Evolutionary conservation across 1,140 invertebrate species (phyloP).

Genomic region (Brachionus koreanus): DNA sequence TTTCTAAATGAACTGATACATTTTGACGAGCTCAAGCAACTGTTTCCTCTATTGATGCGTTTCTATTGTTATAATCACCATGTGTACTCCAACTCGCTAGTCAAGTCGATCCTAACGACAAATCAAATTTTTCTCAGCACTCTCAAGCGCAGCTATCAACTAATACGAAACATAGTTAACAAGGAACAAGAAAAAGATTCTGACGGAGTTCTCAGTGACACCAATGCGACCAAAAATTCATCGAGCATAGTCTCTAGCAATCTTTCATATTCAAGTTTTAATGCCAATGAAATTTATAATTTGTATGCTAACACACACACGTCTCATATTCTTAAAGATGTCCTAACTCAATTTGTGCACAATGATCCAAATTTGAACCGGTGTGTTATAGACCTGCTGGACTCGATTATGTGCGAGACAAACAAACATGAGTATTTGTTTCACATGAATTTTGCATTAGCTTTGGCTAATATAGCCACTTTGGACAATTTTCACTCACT

Average conservation of each 20-base stretch:
- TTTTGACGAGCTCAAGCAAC: conserved; percentile 21
- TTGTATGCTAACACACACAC: conserved; percentile 39
- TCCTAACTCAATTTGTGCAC: conserved; percentile 17
- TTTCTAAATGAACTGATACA: conserved; percentile 6
- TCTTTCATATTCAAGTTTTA: not conserved
- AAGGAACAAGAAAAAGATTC: not conserved
- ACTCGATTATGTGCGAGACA: conserved; percentile 39
- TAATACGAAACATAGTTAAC: not conserved
- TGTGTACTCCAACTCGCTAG: not conserved
- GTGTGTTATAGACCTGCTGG: conserved; percentile 32
- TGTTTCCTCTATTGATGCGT: conserved; percentile 5
- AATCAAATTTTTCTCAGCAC: conserved; percentile 34
- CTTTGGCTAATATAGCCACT: conserved; percentile 40
- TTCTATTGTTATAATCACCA: conserved; percentile 44
- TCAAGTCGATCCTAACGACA: not conserved
- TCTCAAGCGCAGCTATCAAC: not conserved
- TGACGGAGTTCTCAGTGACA: not conserved
- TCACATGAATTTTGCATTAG: conserved; percentile 37
- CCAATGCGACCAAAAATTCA: conserved; percentile 33
- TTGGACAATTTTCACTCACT: conserved; percentile 29
- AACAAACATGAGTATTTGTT: conserved; percentile 29
- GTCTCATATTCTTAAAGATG: conserved; percentile 26
- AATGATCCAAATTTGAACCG: conserved; percentile 35
- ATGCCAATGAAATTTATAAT: conserved; percentile 9
- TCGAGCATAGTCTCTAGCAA: not conserved